Conservation (phyloP, 2,888 invertebrate genomes). For the Phragmatobia fuliginosa region DNA sequence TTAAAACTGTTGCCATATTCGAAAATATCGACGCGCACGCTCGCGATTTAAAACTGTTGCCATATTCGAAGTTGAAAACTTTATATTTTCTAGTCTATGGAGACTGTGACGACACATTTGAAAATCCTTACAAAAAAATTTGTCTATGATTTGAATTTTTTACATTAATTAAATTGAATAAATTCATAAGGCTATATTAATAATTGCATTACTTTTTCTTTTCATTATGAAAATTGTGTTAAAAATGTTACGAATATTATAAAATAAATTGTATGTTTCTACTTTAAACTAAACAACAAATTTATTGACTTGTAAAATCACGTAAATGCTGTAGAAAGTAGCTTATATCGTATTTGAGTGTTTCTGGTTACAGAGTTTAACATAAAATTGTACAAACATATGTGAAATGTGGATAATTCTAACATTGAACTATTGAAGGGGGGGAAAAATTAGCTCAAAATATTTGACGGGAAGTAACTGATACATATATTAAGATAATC, state of each 20-base stretch:
- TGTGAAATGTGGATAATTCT: not conserved
- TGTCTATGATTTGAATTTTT: not conserved
- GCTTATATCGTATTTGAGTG: not conserved
- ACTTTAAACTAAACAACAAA: not conserved
- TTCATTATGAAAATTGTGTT: not conserved
- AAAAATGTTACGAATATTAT: not conserved
- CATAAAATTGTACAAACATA: not conserved
- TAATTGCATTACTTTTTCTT: not conserved
- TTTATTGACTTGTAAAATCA: not conserved
- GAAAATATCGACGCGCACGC: constrained; percentile 34
- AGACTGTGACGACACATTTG: not conserved
- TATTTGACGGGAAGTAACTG: constrained; percentile 4
- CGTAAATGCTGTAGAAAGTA: not conserved
- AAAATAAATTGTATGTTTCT: not conserved
- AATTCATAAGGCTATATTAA: not conserved
- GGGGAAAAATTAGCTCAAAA: not conserved
- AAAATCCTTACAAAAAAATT: not conserved
- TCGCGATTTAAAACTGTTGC: constrained; percentile 23
- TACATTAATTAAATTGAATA: not conserved
- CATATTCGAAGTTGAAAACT: constrained; percentile 49
- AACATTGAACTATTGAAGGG: constrained; percentile 6
- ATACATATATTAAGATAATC: too few species aligned
- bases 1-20: constrained; percentile 18
- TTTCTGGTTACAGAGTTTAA: not conserved
- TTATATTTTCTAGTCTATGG: not conserved